Evolutionary conservation across 2,113 vertebrate genomes (phyloP).

Genomic region (Grammatotria lemairii): DNA sequence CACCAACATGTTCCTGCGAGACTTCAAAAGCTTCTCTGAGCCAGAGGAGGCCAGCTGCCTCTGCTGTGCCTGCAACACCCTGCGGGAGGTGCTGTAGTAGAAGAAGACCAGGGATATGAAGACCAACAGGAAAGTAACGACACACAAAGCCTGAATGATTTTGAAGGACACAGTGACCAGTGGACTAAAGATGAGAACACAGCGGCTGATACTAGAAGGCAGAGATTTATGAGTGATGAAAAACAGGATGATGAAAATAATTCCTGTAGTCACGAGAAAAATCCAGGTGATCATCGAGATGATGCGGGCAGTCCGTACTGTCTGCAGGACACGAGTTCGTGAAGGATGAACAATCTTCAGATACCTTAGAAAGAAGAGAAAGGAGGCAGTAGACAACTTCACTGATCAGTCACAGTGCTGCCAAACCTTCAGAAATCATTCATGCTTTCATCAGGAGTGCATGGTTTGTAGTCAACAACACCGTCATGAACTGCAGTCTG

Average conservation of each 20-base stretch:
- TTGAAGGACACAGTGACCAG: background rate
- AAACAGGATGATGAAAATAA: background rate
- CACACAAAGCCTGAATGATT: background rate
- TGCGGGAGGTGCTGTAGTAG: background rate
- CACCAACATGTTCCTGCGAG: no score
- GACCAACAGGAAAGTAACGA: background rate
- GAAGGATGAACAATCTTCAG: background rate
- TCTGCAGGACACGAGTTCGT: background rate
- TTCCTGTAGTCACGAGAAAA: background rate
- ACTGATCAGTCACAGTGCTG: background rate
- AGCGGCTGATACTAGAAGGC: background rate
- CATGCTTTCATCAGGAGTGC: background rate
- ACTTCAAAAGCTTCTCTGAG: background rate
- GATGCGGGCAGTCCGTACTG: rapidly evolving
- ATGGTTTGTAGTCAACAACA: background rate
- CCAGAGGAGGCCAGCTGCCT: background rate
- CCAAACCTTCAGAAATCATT: background rate
- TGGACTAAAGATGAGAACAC: background rate
- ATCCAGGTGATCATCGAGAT: background rate
- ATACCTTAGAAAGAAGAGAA: background rate
- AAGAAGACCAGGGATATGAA: background rate
- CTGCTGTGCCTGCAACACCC: background rate
- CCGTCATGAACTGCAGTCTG: background rate
- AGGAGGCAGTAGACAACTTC: background rate
- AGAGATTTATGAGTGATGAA: background rate